Conservation (phyloP, 2,888 invertebrate species). For the Linnaemya tessellans region DNA sequence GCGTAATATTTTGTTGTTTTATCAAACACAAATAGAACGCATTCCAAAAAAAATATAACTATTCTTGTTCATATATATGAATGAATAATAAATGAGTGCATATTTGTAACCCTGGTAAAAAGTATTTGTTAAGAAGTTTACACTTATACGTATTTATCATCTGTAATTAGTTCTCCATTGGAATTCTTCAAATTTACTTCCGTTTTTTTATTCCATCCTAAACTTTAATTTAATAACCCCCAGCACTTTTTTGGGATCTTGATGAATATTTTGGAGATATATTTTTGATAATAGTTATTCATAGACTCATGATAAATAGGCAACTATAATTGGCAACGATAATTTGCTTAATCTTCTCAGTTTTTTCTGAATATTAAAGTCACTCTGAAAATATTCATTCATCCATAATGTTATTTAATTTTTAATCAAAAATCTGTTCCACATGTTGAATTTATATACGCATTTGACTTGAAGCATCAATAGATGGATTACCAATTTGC, state of each 20-base stretch:
- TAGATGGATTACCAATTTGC: background rate
- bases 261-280: background rate
- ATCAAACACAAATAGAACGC: no score
- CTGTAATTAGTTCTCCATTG: no score
- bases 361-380: constrained; percentile 1
- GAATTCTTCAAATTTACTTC: no score
- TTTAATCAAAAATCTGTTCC: background rate
- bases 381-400: constrained; percentile 1
- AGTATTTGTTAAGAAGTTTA: no score
- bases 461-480: background rate
- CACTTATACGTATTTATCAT: no score
- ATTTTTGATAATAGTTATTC: background rate
- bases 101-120: no score
- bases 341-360: background rate
- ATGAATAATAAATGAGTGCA: no score
- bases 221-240: background rate
- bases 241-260: background rate
- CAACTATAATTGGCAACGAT: background rate
- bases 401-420: background rate
- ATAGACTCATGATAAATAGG: background rate
- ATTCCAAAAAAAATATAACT: no score
- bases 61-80: no score
- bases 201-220: no score
- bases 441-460: background rate
- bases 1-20: no score